Base-by-base conservation (phyloP, 2,797 vertebrate species). In the Botia kubotai region DNA sequence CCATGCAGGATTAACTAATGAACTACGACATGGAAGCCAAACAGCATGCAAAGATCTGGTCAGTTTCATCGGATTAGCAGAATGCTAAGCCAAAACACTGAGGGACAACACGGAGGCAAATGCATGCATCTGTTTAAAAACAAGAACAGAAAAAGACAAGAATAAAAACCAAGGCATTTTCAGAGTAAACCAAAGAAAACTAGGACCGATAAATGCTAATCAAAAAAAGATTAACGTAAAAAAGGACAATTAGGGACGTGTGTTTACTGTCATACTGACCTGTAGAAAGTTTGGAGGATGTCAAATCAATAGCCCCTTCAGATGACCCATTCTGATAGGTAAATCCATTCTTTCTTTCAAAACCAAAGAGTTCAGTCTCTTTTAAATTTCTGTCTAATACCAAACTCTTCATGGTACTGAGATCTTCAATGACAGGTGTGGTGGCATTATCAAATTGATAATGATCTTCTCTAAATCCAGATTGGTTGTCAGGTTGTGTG, bases 241-340 rank as follows among this genome's bases (percentile, higher is more conserved):
- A 26, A 83, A 86, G 60, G 84, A 89, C 88, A 84, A 53, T 21
- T 88, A 90, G 92, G 91, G 89, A 87, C 91, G 91, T 86, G 95
- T 89, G 82, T 91, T 91, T 89, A 14, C n/a, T 55, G 57, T 85
- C 88, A 94, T 93, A 98, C 97, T 97, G 90, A 99, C 98, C 98
- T 94, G 95, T 84, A 86, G 96, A 95, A 88, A 96, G 88, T 94
- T 95, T 97, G 87, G 96, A 92, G 90, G 97, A 96, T 87, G 97
- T 98, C 87, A 99, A 95, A 93, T 99, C 98, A 89, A 99, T 95
- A 69, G 98, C 97, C 69, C 93, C 91, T 86, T 98, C 96, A 80
- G 93, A 89, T 85, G 94, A 92, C 89, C 93, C 94, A 92, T 89
- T 91, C 82, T 92, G 91, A 93, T 96, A 96, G 90, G 94, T 94